A percentile compares a stretch with the other conserved stretches of the same genome.
phyloP scores from a whole-genome alignment of 2,797 vertebrate species.

The Malurus splendens region DNA sequence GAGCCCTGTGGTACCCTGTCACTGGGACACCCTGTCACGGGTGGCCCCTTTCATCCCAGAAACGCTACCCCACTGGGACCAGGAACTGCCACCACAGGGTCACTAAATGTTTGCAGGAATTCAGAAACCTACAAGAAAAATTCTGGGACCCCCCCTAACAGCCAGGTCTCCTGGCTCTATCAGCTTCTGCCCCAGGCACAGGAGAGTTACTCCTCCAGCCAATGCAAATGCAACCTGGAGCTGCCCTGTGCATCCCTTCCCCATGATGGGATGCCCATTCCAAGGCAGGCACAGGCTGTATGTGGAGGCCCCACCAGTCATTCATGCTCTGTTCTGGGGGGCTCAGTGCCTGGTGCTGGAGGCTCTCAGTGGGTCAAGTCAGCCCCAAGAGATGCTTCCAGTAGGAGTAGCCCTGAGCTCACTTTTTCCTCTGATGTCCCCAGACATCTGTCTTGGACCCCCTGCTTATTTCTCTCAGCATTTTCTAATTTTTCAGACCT shows the following conservation, averaged over 20 bases:
- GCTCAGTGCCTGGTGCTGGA: not conserved
- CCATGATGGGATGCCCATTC: not conserved
- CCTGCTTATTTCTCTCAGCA: not conserved
- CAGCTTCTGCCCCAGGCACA: too few species aligned
- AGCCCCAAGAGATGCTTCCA: accelerated
- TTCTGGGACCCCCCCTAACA: not conserved
- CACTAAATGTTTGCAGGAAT: not conserved
- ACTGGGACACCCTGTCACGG: too few species aligned
- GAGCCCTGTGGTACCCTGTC: not conserved
- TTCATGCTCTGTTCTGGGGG: not conserved
- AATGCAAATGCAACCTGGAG: not conserved
- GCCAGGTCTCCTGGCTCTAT: not conserved
- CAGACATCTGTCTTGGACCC: accelerated
- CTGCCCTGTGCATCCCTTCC: not conserved
- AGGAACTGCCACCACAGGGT: not conserved
- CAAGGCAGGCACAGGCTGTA: not conserved
- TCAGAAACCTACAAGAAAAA: not conserved
- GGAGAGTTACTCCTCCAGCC: not conserved
- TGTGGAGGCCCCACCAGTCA: not conserved
- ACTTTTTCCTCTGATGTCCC: not conserved
- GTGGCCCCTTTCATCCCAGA: accelerated
- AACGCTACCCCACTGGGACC: accelerated
- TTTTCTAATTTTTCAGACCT: not conserved
- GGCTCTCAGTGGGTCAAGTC: not conserved
- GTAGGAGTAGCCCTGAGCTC: not conserved